Evolutionary conservation across 2,888 invertebrate species (phyloP).

Genomic region (Carcina quercana): DNA sequence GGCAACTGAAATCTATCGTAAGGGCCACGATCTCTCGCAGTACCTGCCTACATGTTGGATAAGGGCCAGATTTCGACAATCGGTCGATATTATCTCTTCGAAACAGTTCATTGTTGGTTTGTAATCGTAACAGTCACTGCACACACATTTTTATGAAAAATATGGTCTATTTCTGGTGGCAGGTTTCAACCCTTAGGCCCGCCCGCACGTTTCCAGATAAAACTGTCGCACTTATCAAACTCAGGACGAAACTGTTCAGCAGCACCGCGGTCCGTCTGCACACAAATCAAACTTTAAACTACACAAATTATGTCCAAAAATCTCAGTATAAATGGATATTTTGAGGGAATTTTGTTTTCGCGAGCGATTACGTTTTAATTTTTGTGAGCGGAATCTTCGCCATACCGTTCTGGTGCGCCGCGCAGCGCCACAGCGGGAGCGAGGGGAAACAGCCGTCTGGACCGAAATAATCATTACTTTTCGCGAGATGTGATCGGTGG

Average conservation of each 20-base stretch:
- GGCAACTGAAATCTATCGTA: conserved; percentile 5
- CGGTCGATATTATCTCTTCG: conserved; percentile 39
- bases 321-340: conserved; percentile 1
- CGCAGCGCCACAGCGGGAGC: conserved; percentile 60
- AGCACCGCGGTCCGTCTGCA: conserved; percentile 1
- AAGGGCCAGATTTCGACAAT: conserved; percentile 33
- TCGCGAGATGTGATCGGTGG: conserved; percentile 71
- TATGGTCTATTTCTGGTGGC: conserved; percentile 1
- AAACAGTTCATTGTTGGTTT: conserved; percentile 11
- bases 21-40: conserved; percentile 26
- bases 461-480: conserved; percentile 76
- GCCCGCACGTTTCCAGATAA: conserved; percentile 37
- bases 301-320: conserved; percentile 12
- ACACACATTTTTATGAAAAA: conserved; percentile 14
- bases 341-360: conserved; percentile 42
- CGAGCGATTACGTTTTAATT: conserved; percentile 53
- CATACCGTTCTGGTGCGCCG: conserved; percentile 38
- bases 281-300: conserved; percentile 4
- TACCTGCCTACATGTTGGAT: conserved; percentile 29
- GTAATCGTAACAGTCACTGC: conserved; percentile 7
- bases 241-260: conserved; percentile 28
- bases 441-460: conserved; percentile 60
- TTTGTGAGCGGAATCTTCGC: conserved; percentile 49
- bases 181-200: conserved; percentile 12
- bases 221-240: conserved; percentile 28